Evolutionary conservation across 23 tunicate species (phyloP), one percentile per base, ranked within the genome.

Genomic region (Styela clava): DNA sequence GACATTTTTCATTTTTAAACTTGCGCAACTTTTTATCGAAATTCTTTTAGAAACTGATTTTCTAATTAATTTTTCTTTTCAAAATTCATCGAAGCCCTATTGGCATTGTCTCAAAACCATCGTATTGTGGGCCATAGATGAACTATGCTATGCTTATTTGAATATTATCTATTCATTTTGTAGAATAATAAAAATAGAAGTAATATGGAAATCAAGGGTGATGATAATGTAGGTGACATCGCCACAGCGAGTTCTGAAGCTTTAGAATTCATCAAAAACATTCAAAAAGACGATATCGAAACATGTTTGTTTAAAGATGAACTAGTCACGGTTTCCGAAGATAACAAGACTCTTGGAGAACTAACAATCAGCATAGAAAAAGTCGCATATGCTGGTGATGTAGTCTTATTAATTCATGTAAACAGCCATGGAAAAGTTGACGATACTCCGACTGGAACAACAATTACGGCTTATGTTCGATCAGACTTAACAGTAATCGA

Each of bases 371-470:
- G 77, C 25, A 74, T 87, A 27, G 86, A 92, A 87, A 74, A 61
- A 52, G 87, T 71, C 12, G 71, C 73, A 0, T 23, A 25, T 24
- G 9, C 62, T 21, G 88, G 91, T n/a, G 83, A 87, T 35, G 61
- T 34, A 1, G 33, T 79, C 9, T 3, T 92, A 33, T 67, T 87
- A 16, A 51, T 92, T 34, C 86, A 84, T 29, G 97, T 87, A 35
- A 74, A 62, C 69, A 78, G 79, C 31, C 81, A 91, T 67, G 97
- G 90, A 2, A 86, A 91, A 33, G 83, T 87, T 23, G 88, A 92
- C 2, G 92, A 68, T 31, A 79, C 68, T 27, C 86, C 89, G 1
- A 83, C 79, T 33, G 88, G 86, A 20, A 81, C 83, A 1, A 68
- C 74, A 16, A 36, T 92, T 28, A 79, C 85, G 1, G 79, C 92